A percentile compares a stretch with the other conserved stretches of the same genome.
phyloP scores from a whole-genome alignment of 2,113 vertebrate genomes.

The Candoia aspera region DNA sequence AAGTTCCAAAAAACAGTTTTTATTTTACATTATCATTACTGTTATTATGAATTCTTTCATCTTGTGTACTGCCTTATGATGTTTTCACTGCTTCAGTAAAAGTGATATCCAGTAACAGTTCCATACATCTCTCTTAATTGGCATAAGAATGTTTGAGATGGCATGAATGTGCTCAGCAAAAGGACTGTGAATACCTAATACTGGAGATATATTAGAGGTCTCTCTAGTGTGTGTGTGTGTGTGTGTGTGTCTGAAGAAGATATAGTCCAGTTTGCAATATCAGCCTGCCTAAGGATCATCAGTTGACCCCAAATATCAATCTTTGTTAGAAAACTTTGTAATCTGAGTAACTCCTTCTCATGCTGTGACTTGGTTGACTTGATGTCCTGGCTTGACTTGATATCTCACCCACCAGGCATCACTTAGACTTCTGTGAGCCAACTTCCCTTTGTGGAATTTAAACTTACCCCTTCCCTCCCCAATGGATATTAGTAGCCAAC shows the following conservation, averaged over 20 bases:
- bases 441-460: not conserved
- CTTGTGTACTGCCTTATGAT: not conserved
- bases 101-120: not conserved
- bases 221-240: not conserved
- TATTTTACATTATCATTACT: not conserved
- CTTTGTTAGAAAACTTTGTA: not conserved
- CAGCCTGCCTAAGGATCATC: not conserved
- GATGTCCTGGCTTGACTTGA: not conserved
- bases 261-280: too few relatives aligned
- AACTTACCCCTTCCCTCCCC: not conserved
- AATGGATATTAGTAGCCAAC: too few relatives aligned
- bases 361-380: not conserved
- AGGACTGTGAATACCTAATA: not conserved
- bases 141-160: not conserved
- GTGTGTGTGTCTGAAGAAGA: too few relatives aligned
- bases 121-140: not conserved
- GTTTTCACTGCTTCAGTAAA: not conserved
- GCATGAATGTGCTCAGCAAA: rapidly evolving
- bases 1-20: not conserved
- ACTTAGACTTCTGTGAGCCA: not conserved
- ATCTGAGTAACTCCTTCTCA: not conserved
- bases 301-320: not conserved
- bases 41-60: not conserved
- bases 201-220: not conserved
- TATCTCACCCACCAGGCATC: not conserved